Evolutionary conservation across 1,140 invertebrate genomes (phyloP).

Genomic region (Drosophila sp.): DNA sequence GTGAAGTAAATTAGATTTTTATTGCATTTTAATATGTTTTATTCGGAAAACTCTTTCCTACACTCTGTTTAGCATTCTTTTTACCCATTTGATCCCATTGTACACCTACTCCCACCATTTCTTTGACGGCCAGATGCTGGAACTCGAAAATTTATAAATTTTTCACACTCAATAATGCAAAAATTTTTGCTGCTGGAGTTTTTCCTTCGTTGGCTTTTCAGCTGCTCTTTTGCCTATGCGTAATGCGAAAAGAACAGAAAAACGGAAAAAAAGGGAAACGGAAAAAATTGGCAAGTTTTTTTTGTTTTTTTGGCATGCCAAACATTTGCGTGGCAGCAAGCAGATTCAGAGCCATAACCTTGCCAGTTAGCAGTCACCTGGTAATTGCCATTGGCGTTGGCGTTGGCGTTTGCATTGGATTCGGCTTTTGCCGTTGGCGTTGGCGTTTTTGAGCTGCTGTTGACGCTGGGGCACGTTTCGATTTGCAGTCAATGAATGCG

Average conservation of each 20-base stretch:
- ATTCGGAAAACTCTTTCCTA: too few species aligned
- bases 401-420: constrained; percentile 54
- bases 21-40: too few species aligned
- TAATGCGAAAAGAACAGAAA: constrained; percentile 50
- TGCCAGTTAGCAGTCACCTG: constrained; percentile 68
- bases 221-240: constrained; percentile 55
- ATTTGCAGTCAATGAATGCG: constrained; percentile 77
- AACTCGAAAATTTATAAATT: constrained; percentile 45
- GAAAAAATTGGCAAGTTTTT: constrained; percentile 11
- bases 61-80: not conserved
- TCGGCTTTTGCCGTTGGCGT: constrained; percentile 46
- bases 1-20: too few species aligned
- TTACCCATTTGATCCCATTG: constrained; percentile 32
- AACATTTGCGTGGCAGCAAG: constrained; percentile 57
- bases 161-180: constrained; percentile 77
- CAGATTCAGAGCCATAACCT: constrained; percentile 69
- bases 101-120: constrained; percentile 7
- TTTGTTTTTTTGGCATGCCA: constrained; percentile 58
- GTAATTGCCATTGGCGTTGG: constrained; percentile 64
- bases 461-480: constrained; percentile 65
- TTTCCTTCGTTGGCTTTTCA: constrained; percentile 45
- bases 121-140: not conserved
- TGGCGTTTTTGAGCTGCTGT: constrained; percentile 34
- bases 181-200: constrained; percentile 35
- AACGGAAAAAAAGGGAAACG: not conserved